Percentiles rank a stretch among this genome's conserved stretches.
Evolutionary conservation across 64 coral and sea anemone species (phyloP).

Genomic region (Platygyra sinensis): DNA sequence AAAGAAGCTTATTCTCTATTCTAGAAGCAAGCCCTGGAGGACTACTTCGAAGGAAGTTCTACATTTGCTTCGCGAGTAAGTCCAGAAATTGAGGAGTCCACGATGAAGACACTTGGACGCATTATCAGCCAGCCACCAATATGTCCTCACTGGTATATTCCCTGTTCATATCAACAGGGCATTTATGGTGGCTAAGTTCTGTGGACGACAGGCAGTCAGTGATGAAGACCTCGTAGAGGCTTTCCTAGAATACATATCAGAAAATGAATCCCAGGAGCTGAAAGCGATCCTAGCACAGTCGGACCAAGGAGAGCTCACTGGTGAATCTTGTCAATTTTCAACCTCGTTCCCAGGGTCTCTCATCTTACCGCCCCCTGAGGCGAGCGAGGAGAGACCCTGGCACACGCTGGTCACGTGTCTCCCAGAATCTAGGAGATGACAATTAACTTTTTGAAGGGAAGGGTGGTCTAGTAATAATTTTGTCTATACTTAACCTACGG

Average conservation of each 20-base stretch:
- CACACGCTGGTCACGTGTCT: too few species aligned
- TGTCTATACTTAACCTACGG: too few species aligned
- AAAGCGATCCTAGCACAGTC: background rate
- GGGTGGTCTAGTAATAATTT: too few species aligned
- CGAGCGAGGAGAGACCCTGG: too few species aligned
- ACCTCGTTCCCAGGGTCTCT: too few species aligned
- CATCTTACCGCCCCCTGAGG: too few species aligned
- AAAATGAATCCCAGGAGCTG: constrained; percentile 30
- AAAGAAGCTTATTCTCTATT: constrained; percentile 42
- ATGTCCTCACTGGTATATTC: constrained; percentile 55
- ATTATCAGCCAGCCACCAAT: constrained; percentile 57
- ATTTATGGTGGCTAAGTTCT: constrained; percentile 48
- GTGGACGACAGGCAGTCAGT: constrained; percentile 32
- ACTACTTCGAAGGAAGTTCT: constrained; percentile 56
- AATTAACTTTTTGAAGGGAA: too few species aligned
- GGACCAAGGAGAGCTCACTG: background rate
- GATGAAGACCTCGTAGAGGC: constrained; percentile 55
- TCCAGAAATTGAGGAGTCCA: constrained; percentile 35
- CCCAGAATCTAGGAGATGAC: too few species aligned
- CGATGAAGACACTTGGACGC: constrained; percentile 47
- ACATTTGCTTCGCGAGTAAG: constrained; percentile 42
- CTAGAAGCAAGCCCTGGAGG: constrained; percentile 40
- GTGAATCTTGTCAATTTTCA: background rate
- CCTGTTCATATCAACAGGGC: constrained; percentile 53
- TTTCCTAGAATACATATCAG: constrained; percentile 52